phyloP scores from a whole-genome alignment of 2,797 vertebrate genomes.

The Jordanella pulchra region DNA sequence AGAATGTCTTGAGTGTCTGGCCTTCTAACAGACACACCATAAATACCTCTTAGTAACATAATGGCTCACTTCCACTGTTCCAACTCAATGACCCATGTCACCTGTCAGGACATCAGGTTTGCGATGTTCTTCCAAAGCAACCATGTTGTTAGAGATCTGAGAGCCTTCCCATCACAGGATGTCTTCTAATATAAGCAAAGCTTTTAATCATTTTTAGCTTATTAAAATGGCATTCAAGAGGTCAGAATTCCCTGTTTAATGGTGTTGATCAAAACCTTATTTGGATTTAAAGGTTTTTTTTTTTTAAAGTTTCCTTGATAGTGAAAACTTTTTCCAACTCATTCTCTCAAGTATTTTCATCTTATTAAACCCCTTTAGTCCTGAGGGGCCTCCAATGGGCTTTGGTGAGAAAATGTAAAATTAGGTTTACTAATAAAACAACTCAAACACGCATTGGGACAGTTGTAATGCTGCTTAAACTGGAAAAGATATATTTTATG shows the following conservation, averaged over 20 bases:
- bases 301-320: not conserved
- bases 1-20: constrained; percentile 12
- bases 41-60: constrained; percentile 21
- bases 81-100: constrained; percentile 34
- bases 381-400: too few relatives aligned
- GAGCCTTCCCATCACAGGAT: not conserved
- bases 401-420: too few relatives aligned
- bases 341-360: not conserved
- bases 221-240: not conserved
- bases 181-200: not conserved
- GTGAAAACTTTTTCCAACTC: not conserved
- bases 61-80: constrained; percentile 11
- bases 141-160: not conserved
- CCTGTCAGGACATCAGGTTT: constrained; percentile 1
- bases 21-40: constrained; percentile 12
- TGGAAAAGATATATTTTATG: too few relatives aligned
- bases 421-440: too few relatives aligned
- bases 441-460: too few relatives aligned
- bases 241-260: not conserved
- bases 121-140: not conserved
- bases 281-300: not conserved
- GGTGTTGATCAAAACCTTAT: not conserved
- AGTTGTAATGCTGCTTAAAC: too few relatives aligned
- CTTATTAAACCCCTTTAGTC: not conserved
- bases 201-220: not conserved